Evolutionary conservation across 2,888 invertebrate genomes (phyloP), one percentile per base, ranked within the genome.

Genomic region (Arge pagana): DNA sequence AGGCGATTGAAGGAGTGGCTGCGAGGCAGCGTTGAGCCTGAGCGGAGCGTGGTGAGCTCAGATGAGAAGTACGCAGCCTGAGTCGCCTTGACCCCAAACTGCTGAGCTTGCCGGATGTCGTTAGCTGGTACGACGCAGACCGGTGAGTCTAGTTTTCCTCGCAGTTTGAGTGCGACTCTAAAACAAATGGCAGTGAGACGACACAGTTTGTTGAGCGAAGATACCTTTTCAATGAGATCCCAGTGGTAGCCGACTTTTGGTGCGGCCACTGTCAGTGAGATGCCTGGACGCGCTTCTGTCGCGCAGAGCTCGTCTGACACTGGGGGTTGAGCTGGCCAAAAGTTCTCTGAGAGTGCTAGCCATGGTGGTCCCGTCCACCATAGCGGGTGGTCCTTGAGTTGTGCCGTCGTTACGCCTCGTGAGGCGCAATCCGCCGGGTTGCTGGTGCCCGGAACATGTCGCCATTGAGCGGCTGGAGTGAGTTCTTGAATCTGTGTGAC

Each of bases 381-480:
- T 1, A 54, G 41, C 0, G 33, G 4, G 10, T 53, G 52, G 3
- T 31, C 13, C 6, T 36, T 8, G 6, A 60, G 53, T 24, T 55
- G 48, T 4, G 19, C 4, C 0, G 54, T 40, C 1, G 56, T 50
- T 1, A 59, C 4, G 0, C 61, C 57, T 19, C 59, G 28, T 1
- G 59, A 59, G 0, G 57, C 53, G 18, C 55, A 54, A 28, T 62
- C 60, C 1, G 56, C 61, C 30, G 60, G 56, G 13, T 62, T 59
- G 7, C 11, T 19, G 2, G 30, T 42, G 2, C 59, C 59, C 5
- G 62, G 56, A 7, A 58, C 49, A 11, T 54, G 50, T 4, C 43
- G 28, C 52, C 55, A 63, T 0, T 43, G 49, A 11, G 39, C 50
- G 1, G 16, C 1, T 1, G 45, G 13, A 1, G 48, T 23, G n/a